Evolutionary conservation across 2,113 vertebrate genomes (phyloP), one percentile per base, ranked within the genome.

Genomic region (Eretmochelys imbricata): DNA sequence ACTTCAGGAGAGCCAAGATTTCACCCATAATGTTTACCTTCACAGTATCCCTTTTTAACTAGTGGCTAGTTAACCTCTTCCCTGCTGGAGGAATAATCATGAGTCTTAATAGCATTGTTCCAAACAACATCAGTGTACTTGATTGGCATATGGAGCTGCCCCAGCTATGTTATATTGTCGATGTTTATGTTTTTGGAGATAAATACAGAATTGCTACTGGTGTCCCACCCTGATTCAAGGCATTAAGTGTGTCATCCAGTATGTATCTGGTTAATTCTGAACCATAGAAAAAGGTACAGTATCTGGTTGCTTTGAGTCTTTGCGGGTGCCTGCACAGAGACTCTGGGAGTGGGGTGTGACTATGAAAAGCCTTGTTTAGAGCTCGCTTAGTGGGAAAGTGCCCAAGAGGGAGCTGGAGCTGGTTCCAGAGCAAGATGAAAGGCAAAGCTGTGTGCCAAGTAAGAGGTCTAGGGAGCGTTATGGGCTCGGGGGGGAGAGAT

Each of bases 361-460:
- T 97, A 93, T 95, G 96, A 96, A 97, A 96, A 97, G 57, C 92
- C 55, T 87, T 59, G 65, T 92, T 94, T 54, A 84, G 80, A 92
- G 65, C 87, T 96, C 76, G 11, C 69, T 75, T 72, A 72, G 91
- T 84, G 87, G 78, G 38, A 89, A 91, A 84, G 16, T 91, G 87
- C 82, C 79, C 85, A 38, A 50, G 93, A 27, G 94, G 59, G 55
- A 22, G 8, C 89, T 86, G n/a, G 85, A 78, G 72, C 54, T 48
- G 0, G 59, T 95, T 69, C 94, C 50, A 65, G 94, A 86, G 95
- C 31, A 81, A 91, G 46, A 16, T 49, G 84, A 80, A 95, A 91
- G 84, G 89, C 83, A 83, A 88, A 91, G 69, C 87, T 94, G 84
- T 90, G 85, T 69, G 7, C 62, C 49, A 27, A 84, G 65, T 55